phyloP scores from a whole-genome alignment of 2,113 vertebrate genomes.

The Brachirus orientalis region DNA sequence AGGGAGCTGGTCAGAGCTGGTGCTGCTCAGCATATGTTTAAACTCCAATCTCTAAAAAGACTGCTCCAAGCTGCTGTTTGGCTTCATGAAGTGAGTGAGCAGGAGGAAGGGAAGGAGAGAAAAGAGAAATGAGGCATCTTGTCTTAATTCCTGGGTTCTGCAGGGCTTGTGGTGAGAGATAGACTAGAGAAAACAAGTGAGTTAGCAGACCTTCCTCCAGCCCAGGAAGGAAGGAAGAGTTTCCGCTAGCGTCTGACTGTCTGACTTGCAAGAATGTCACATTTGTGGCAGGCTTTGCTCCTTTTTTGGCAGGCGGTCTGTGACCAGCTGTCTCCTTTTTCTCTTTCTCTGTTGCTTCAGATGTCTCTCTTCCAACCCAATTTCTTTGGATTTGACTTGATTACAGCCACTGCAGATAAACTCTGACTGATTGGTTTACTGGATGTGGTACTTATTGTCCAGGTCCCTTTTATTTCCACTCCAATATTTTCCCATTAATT shows the following conservation, averaged over 20 bases:
- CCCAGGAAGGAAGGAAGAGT: slow-evolving; percentile 73
- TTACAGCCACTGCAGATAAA: slow-evolving; percentile 60
- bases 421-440: slow-evolving; percentile 57
- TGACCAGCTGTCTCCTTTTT: slow-evolving; percentile 78
- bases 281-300: slow-evolving; percentile 72
- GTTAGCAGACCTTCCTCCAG: slow-evolving; percentile 69
- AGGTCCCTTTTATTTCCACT: slow-evolving; percentile 43
- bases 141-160: slow-evolving; percentile 68
- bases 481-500: slow-evolving; percentile 43
- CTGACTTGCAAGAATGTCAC: slow-evolving; percentile 78
- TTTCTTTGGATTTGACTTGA: slow-evolving; percentile 80
- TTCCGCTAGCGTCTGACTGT: slow-evolving; percentile 76
- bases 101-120: slow-evolving; percentile 26
- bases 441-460: slow-evolving; percentile 42
- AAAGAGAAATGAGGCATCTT: slow-evolving; percentile 36
- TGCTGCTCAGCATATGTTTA: slow-evolving; percentile 67
- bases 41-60: slow-evolving; percentile 60
- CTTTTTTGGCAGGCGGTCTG: slow-evolving; percentile 74
- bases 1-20: slow-evolving; percentile 69
- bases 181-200: slow-evolving; percentile 55
- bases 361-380: slow-evolving; percentile 65
- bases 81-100: slow-evolving; percentile 61
- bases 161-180: slow-evolving; percentile 65
- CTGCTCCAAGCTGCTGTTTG: slow-evolving; percentile 65
- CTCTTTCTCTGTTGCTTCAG: slow-evolving; percentile 56